These are phyloP conservation scores for Pachyrhynchus sulphureomaculatus DNA, from an alignment of 1,140 invertebrate species.

Conservation along the genomic window DNA sequence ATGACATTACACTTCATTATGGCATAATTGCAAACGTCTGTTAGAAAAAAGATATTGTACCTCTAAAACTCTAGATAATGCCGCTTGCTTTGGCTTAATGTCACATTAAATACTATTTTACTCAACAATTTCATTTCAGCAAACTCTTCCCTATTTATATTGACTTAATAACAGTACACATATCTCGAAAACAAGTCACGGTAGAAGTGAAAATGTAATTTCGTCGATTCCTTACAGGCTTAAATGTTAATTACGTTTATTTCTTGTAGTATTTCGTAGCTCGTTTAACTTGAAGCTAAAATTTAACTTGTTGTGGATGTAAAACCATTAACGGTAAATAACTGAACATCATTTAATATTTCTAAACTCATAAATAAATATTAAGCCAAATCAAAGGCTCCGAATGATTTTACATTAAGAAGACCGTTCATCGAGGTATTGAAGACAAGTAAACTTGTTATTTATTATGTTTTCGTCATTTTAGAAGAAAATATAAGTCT, in stretches of 20 bases:
- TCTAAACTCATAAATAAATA: neutral
- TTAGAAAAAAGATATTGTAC: too few species aligned
- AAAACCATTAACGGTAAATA: conserved; percentile 1
- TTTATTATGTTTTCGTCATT: too few species aligned
- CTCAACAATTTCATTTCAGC: too few species aligned
- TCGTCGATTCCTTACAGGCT: neutral
- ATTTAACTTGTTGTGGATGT: neutral
- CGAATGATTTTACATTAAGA: too few species aligned
- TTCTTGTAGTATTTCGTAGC: conserved; percentile 1
- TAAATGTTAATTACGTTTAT: conserved; percentile 10
- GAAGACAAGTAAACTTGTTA: too few species aligned
- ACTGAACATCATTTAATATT: neutral
- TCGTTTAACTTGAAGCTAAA: neutral
- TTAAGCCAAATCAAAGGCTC: neutral
- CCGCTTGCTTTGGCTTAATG: too few species aligned
- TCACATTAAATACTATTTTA: too few species aligned
- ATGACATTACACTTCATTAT: too few species aligned
- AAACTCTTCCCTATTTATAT: neutral
- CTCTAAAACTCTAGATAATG: too few species aligned
- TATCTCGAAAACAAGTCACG: neutral
- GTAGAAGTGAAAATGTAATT: neutral
- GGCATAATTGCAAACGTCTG: too few species aligned
- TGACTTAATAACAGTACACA: neutral
- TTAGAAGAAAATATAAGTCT: too few species aligned
- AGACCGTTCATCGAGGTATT: too few species aligned